Conservation (phyloP, 1,140 invertebrate genomes). For the Atopsyche davidsoni region DNA sequence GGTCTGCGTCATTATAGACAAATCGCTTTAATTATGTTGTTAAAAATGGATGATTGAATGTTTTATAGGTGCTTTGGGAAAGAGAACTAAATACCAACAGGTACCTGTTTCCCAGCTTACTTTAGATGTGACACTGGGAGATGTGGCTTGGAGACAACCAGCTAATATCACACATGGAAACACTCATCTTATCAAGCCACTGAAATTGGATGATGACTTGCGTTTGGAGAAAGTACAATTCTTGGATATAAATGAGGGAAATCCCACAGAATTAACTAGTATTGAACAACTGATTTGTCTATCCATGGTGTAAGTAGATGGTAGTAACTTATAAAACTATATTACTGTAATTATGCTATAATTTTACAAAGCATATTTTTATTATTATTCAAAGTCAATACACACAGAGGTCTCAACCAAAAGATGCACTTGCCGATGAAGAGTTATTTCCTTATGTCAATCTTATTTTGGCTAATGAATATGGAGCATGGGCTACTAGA, state of each 20-base stretch:
- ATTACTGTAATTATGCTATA: not conserved
- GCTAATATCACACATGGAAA: slow-evolving; percentile 43
- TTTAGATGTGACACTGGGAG: slow-evolving; percentile 54
- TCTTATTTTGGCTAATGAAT: slow-evolving; percentile 55
- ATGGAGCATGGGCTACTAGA: slow-evolving; percentile 68
- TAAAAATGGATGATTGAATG: slow-evolving; percentile 6
- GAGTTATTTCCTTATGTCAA: slow-evolving; percentile 74
- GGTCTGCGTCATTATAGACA: too few species aligned
- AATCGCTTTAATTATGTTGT: too few species aligned
- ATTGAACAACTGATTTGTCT: slow-evolving; percentile 76
- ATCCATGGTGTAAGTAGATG: slow-evolving; percentile 61
- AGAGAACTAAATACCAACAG: slow-evolving; percentile 83
- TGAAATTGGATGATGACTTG: slow-evolving; percentile 78
- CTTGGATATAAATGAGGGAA: slow-evolving; percentile 51
- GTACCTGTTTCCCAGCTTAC: slow-evolving; percentile 75
- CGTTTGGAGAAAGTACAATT: slow-evolving; percentile 73
- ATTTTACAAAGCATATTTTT: slow-evolving; percentile 5
- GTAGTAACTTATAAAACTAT: not conserved
- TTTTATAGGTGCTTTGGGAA: slow-evolving; percentile 68
- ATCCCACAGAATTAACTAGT: slow-evolving; percentile 55
- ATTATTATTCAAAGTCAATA: slow-evolving; percentile 48
- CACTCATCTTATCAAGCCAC: slow-evolving; percentile 52
- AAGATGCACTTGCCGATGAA: slow-evolving; percentile 70
- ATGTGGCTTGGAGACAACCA: slow-evolving; percentile 38
- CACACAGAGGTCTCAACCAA: slow-evolving; percentile 64